These are phyloP conservation scores for Falco cherrug DNA, from an alignment of 2,797 vertebrate species.

Conservation along the genomic window DNA sequence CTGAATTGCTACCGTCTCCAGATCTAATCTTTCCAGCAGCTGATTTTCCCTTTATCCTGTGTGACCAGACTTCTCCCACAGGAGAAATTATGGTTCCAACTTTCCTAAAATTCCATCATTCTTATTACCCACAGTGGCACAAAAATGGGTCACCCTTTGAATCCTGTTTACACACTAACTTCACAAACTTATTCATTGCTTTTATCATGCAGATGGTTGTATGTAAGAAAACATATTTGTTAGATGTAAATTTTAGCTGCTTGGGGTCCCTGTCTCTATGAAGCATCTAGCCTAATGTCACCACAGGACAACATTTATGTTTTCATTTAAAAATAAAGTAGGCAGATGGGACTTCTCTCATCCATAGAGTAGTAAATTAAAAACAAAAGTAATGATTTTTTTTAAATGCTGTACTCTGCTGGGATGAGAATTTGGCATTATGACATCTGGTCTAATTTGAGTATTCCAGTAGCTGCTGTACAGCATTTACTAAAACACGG, in stretches of 20 bases:
- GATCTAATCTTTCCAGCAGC: conserved; percentile 58
- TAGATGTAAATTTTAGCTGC: conserved; percentile 51
- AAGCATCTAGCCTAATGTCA: conserved; percentile 29
- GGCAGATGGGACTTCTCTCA: conserved; percentile 58
- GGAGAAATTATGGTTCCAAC: neutral
- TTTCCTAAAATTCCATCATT: conserved; percentile 33
- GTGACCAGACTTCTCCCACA: conserved; percentile 37
- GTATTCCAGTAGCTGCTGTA: conserved; percentile 11
- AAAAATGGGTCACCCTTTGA: conserved; percentile 17
- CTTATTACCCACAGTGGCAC: neutral
- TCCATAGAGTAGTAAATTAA: conserved; percentile 46
- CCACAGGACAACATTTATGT: conserved; percentile 49
- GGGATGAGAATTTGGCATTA: conserved; percentile 1
- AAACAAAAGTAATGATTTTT: conserved; percentile 45
- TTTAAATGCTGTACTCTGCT: conserved; percentile 1
- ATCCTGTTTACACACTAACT: neutral
- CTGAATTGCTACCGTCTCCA: conserved; percentile 47
- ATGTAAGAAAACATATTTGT: conserved; percentile 41
- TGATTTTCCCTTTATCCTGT: conserved; percentile 44
- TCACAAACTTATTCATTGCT: neutral
- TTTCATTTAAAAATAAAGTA: conserved; percentile 58
- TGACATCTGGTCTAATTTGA: conserved; percentile 32
- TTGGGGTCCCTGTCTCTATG: neutral
- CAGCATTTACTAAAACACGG: conserved; percentile 35
- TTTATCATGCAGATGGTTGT: conserved; percentile 35